A percentile compares a stretch with the other conserved stretches of the same genome.
Evolutionary conservation across 2,888 invertebrate genomes (phyloP).

Genomic region (Parnassius glacialis): DNA sequence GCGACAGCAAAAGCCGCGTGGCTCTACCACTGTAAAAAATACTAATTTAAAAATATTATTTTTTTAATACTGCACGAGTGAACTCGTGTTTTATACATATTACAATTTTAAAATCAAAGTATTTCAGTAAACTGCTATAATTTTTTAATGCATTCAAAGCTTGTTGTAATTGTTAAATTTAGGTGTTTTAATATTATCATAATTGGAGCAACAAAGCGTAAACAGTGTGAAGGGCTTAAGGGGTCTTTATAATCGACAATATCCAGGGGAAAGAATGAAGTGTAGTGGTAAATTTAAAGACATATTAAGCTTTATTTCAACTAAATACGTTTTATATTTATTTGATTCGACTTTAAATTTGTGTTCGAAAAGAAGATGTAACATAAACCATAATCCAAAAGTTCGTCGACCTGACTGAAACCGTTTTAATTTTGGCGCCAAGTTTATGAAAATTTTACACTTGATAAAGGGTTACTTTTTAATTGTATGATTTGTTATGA

Average conservation of each 20-base stretch:
- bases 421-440: constrained; percentile 10
- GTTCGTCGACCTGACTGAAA: constrained; percentile 18
- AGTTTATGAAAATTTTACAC: not conserved
- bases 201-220: constrained; percentile 61
- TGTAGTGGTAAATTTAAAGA: not conserved
- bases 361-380: not conserved
- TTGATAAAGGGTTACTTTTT: too few species aligned
- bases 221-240: constrained; percentile 37
- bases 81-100: too few species aligned
- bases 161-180: constrained; percentile 44
- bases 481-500: too few species aligned
- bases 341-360: not conserved
- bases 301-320: constrained; percentile 9
- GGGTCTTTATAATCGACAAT: constrained; percentile 32
- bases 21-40: too few species aligned
- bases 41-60: too few species aligned
- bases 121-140: constrained; percentile 6
- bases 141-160: not conserved
- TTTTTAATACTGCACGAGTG: too few species aligned
- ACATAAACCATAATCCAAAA: not conserved
- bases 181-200: constrained; percentile 62
- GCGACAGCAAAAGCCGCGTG: too few species aligned
- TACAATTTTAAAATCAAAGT: too few species aligned
- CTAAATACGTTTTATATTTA: not conserved
- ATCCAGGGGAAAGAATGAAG: constrained; percentile 15